phyloP scores from a whole-genome alignment of 2,888 invertebrate species.

The Stenodema calcarata region DNA sequence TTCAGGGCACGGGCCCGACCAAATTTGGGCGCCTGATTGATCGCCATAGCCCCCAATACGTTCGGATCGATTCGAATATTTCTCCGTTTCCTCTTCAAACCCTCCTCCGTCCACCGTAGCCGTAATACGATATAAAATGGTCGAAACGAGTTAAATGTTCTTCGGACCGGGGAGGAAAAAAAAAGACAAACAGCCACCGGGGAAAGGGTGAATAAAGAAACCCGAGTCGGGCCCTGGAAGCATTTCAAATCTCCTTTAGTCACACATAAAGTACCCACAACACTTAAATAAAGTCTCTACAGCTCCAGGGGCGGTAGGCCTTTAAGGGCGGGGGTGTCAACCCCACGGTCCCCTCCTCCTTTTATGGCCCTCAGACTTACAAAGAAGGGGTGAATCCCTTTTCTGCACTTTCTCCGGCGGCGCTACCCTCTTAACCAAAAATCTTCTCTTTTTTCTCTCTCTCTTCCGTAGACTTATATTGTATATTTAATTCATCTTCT shows the following conservation, averaged over 20 bases:
- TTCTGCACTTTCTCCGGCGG: conserved; percentile 43
- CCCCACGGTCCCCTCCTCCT: conserved; percentile 5
- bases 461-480: conserved; percentile 35
- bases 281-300: conserved; percentile 52
- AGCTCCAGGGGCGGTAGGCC: conserved; percentile 29
- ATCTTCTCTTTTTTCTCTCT: no score
- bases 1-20: no score
- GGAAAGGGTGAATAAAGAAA: conserved; percentile 37
- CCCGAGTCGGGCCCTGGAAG: conserved; percentile 38
- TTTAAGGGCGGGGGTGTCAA: conserved; percentile 28
- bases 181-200: neutral
- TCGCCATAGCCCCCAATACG: no score
- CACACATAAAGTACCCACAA: conserved; percentile 53
- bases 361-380: conserved; percentile 46
- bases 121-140: conserved; percentile 35
- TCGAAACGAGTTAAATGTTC: conserved; percentile 36
- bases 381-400: conserved; percentile 41
- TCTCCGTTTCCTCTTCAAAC: neutral
- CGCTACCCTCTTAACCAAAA: conserved; percentile 32
- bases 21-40: no score
- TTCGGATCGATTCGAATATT: neutral
- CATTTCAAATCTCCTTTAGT: conserved; percentile 53
- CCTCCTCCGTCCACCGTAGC: no score
- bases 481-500: conserved; percentile 50
- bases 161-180: neutral